These are phyloP conservation scores for Corythornis vintsioides DNA, from an alignment of 2,113 vertebrate species.

Conservation along the genomic window DNA sequence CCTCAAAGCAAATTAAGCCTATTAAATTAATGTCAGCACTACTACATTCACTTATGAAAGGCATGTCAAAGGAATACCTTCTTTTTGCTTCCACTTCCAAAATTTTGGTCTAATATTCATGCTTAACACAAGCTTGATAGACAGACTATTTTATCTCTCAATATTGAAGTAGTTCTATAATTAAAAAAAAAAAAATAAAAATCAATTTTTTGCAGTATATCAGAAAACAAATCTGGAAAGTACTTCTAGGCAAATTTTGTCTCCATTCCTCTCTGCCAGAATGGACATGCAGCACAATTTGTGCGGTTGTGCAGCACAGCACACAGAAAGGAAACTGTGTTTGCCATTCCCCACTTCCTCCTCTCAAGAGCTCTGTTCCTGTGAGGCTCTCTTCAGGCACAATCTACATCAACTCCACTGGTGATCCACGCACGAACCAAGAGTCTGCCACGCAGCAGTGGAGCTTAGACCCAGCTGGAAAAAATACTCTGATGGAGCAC, in stretches of 20 bases:
- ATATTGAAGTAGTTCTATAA: not conserved
- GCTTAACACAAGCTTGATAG: not conserved
- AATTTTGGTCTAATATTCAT: not conserved
- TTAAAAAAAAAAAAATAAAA: not conserved
- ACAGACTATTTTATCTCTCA: not conserved
- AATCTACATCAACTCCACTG: fast-evolving
- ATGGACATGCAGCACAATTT: not conserved
- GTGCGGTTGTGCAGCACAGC: fast-evolving
- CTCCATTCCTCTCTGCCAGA: not conserved
- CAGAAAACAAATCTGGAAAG: not conserved
- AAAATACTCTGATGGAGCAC: not conserved
- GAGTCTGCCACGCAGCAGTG: not conserved
- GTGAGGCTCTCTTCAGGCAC: fast-evolving
- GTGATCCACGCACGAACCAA: fast-evolving
- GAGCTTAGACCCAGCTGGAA: not conserved
- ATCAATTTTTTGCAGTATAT: not conserved
- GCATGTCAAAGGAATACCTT: not conserved
- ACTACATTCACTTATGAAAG: not conserved
- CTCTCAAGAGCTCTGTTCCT: not conserved
- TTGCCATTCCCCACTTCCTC: fast-evolving
- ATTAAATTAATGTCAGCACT: not conserved
- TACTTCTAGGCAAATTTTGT: not conserved
- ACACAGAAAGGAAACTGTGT: fast-evolving
- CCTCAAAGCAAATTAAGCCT: not conserved
- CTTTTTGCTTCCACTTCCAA: not conserved